Evolutionary conservation across 2,888 invertebrate genomes (phyloP), one percentile per base, ranked within the genome.

Genomic region (Archips crataeganus): DNA sequence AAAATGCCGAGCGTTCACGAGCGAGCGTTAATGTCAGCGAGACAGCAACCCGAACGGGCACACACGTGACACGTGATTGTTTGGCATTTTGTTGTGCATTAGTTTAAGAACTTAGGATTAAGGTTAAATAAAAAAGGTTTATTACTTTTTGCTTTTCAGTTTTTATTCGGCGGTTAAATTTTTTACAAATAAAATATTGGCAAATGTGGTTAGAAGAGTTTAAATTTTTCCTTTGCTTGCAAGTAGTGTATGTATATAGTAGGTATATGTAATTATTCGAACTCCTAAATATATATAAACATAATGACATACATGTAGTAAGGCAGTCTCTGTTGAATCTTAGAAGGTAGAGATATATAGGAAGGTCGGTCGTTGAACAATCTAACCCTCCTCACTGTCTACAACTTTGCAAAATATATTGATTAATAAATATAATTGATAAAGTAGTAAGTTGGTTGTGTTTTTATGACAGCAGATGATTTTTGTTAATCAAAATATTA

Each of bases 391-490:
- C 39, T 63, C 59, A 73, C 59, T 69, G 73, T 64, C 64, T 57
- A 42, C 32, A 45, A 59, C 59, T 39, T 69, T 4, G 59, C 63
- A 68, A 13, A 39, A n/a, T 39, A 47, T 54, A 54, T 23, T 47
- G 42, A 72, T 39, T 57, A 39, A 59, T 63, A 49, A 59, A 3
- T 63, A 47, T 63, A 47, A 47, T 64, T 45, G 34, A 57, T 47
- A 75, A 77, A 78, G 73, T 76, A 32, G n/a, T 13, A 74, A 77
- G 75, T 80, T 80, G 81, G 78, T 84, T 83, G 79, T 80, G 81
- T 85, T 87, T 87, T 87, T 87, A 87, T 85, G 85, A 85, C 84
- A 85, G 82, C 81, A 39, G 39, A 39, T 39, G 39, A 6, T 39
- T 39, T 39, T 39, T 39, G 39, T 6, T 39, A 39, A 39, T 39